Conservation (phyloP, 1,140 invertebrate genomes). For the Brachionus paranguensis region DNA sequence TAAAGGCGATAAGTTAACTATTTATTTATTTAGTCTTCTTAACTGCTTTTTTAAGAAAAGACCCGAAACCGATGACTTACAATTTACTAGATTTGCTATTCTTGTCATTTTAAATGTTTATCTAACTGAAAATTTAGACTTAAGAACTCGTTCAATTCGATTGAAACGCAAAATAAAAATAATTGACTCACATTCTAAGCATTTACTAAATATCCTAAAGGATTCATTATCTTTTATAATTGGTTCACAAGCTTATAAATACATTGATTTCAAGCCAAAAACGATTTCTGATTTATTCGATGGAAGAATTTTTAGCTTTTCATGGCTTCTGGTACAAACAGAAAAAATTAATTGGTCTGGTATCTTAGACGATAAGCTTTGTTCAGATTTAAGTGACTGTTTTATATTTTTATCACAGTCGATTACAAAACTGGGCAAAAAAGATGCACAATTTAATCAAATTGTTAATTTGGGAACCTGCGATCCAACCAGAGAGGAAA, state of each 20-base stretch:
- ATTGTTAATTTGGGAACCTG: neutral
- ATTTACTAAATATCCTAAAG: neutral
- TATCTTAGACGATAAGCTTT: neutral
- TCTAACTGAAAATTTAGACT: neutral
- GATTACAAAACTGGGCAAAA: neutral
- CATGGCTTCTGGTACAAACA: neutral
- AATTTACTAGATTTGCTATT: neutral
- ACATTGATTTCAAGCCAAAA: neutral
- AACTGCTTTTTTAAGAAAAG: neutral
- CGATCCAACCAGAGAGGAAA: neutral
- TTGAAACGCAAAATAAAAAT: neutral
- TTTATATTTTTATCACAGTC: neutral
- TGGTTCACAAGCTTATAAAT: neutral
- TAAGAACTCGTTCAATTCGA: neutral
- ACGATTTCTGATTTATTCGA: slow-evolving; percentile 17
- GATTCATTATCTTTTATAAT: slow-evolving; percentile 2
- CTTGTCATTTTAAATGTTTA: neutral
- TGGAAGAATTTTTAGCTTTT: neutral
- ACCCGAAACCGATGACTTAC: neutral
- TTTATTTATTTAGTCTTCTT: neutral
- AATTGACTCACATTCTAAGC: neutral
- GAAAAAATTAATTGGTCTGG: neutral
- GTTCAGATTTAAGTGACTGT: neutral
- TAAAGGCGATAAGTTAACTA: neutral
- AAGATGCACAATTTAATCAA: neutral